phyloP scores from a whole-genome alignment of 2,797 vertebrate genomes.

The Anableps anableps region DNA sequence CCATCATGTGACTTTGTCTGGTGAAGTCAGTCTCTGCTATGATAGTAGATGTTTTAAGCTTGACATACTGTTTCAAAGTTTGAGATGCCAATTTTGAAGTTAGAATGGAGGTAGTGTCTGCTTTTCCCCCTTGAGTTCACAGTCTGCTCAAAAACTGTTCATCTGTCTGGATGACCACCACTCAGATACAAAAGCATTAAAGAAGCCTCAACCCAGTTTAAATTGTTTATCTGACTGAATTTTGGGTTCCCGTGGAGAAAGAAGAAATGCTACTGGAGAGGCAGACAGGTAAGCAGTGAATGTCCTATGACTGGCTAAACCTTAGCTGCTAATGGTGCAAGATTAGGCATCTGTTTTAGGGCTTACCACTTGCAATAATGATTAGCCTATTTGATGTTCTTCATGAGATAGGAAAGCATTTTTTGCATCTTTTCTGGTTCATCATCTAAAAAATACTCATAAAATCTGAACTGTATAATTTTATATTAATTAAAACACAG shows the following conservation, averaged over 20 bases:
- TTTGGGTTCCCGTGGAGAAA: not conserved
- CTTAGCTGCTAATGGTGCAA: not conserved
- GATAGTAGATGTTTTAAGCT: not conserved
- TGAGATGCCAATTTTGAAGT: not conserved
- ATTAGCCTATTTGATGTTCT: no score
- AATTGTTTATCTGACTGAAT: not conserved
- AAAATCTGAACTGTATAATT: not conserved
- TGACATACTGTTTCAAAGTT: not conserved
- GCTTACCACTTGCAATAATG: not conserved
- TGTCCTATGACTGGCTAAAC: not conserved
- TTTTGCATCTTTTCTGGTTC: no score
- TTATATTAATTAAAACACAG: not conserved
- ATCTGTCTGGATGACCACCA: not conserved
- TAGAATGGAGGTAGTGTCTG: not conserved
- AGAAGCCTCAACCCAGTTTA: not conserved
- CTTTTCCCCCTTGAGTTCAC: not conserved
- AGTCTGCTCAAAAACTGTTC: not conserved
- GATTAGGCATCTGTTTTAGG: not conserved
- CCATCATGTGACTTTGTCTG: not conserved
- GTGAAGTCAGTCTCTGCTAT: not conserved
- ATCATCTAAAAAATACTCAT: no score
- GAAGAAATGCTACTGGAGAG: not conserved
- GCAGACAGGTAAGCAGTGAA: not conserved
- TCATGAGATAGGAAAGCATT: no score
- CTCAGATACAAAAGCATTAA: not conserved